Conservation (phyloP, 2,797 vertebrate species). For the Aotus griseimembra region DNA sequence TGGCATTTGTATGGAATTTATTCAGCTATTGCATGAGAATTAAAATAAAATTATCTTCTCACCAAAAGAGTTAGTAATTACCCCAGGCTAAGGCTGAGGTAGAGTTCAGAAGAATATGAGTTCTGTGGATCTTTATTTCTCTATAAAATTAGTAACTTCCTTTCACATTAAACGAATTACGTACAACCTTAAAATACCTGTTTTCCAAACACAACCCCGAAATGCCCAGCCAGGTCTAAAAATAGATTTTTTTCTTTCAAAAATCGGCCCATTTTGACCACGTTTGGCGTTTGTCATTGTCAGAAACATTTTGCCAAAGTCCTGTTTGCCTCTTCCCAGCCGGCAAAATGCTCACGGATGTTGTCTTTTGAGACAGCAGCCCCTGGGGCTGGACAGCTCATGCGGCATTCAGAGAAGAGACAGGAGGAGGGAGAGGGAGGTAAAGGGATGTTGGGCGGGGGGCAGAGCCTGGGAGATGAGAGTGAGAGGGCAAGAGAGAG, state of each 20-base stretch:
- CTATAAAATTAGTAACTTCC: constrained; percentile 86
- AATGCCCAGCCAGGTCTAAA: constrained; percentile 76
- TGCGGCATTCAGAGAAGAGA: neutral
- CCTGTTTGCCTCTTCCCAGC: neutral
- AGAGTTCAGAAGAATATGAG: constrained; percentile 78
- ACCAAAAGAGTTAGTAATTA: constrained; percentile 81
- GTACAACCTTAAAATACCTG: constrained; percentile 80
- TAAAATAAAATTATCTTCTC: constrained; percentile 89
- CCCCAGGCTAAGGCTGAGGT: constrained; percentile 80
- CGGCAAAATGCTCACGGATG: neutral
- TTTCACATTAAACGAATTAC: constrained; percentile 83
- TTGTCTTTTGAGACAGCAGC: neutral
- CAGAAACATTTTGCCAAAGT: constrained; percentile 35
- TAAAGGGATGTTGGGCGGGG: neutral
- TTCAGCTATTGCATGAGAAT: constrained; percentile 87
- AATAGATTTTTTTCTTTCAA: constrained; percentile 63
- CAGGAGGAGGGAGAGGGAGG: neutral
- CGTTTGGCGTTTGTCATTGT: constrained; percentile 30
- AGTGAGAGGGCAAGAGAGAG: neutral
- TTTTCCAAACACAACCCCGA: constrained; percentile 69
- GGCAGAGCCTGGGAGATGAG: neutral
- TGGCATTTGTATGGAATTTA: constrained; percentile 82
- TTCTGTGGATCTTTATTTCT: constrained; percentile 80
- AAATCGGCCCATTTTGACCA: constrained; percentile 37
- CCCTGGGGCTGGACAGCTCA: constrained; percentile 16